phyloP scores from a whole-genome alignment of 2,113 vertebrate genomes.

The Phrynocephalus versicolor region DNA sequence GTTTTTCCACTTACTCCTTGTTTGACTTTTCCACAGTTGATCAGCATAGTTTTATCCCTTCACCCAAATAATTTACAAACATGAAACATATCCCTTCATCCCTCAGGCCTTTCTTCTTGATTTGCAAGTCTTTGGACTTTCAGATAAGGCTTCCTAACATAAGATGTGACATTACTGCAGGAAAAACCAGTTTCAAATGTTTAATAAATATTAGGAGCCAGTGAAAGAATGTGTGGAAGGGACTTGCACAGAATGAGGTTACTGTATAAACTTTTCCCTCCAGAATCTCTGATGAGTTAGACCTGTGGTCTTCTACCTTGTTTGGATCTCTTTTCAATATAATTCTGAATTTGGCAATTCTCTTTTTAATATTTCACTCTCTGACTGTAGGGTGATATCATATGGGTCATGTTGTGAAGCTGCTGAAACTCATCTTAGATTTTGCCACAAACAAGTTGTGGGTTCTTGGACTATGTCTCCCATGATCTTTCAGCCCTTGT shows the following conservation, averaged over 20 bases:
- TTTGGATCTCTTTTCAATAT: neutral
- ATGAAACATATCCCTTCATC: neutral
- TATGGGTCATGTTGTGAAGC: too few relatives aligned
- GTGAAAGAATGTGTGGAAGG: neutral
- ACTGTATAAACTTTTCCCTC: neutral
- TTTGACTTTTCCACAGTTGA: neutral
- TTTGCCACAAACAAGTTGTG: neutral
- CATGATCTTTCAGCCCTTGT: too few relatives aligned
- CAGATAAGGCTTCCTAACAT: neutral
- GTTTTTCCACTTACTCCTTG: neutral
- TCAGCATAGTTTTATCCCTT: neutral
- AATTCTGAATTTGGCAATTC: neutral
- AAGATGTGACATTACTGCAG: neutral
- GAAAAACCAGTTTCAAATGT: neutral
- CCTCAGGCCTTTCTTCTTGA: neutral
- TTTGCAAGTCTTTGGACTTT: conserved; percentile 7
- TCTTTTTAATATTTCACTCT: neutral
- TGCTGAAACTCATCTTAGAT: neutral
- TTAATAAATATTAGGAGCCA: neutral
- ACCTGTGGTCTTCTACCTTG: neutral
- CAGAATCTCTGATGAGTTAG: neutral
- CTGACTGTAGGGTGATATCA: neutral
- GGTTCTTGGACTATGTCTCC: neutral
- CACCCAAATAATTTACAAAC: neutral
- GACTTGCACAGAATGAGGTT: neutral